Conservation (phyloP, 2,113 vertebrate species). For the Xyrauchen texanus region DNA sequence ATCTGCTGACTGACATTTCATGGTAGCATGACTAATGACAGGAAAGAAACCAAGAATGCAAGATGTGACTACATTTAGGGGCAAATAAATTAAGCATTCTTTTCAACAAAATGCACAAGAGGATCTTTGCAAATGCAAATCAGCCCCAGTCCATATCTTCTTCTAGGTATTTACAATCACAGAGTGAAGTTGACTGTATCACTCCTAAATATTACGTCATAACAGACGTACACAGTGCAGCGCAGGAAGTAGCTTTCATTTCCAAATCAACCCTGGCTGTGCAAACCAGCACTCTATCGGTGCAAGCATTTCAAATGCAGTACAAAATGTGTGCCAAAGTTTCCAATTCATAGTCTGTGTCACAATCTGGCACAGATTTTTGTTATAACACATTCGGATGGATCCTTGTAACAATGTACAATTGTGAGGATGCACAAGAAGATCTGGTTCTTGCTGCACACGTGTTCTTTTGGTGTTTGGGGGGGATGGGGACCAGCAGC, state of each 20-base stretch:
- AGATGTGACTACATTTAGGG: not conserved
- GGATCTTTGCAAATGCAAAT: not conserved
- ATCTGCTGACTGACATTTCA: not conserved
- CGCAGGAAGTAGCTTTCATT: slow-evolving; percentile 34
- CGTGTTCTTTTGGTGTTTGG: not conserved
- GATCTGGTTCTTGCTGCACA: slow-evolving; percentile 11
- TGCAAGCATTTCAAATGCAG: slow-evolving; percentile 3
- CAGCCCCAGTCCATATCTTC: too few species aligned
- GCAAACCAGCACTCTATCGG: slow-evolving; percentile 26
- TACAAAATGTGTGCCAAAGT: not conserved
- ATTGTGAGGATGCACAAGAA: not conserved
- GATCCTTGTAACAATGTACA: not conserved
- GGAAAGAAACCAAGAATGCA: not conserved
- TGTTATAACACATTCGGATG: not conserved
- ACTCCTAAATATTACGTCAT: slow-evolving; percentile 4
- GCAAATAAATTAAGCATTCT: too few species aligned
- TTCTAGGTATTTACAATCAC: not conserved
- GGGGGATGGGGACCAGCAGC: not conserved
- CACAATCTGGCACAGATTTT: not conserved
- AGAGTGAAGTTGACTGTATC: not conserved
- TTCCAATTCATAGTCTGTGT: not conserved
- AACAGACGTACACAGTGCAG: not conserved
- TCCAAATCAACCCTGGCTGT: slow-evolving; percentile 28
- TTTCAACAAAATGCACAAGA: too few species aligned
- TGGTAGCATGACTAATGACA: not conserved